Evolutionary conservation across 2,888 invertebrate species (phyloP), one percentile per base, ranked within the genome.

Genomic region (Parnassius orleans): DNA sequence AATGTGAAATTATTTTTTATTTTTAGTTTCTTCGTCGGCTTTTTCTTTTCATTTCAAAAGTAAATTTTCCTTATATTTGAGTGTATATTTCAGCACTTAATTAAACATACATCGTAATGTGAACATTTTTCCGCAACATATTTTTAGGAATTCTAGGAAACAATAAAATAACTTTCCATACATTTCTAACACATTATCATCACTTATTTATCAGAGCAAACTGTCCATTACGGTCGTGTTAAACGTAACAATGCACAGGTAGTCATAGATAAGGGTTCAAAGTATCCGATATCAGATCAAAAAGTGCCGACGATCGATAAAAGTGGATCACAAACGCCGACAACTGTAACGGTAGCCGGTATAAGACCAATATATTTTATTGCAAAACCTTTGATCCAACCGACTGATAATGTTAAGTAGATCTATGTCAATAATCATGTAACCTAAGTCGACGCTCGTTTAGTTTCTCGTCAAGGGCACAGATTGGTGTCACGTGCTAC

Each of bases 261-360:
- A 83, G 84, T 82, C 79, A 70, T 69, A 73, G 79, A 80, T 81
- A 83, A 77, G 74, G 77, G 76, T 78, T 75, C 74, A 77, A 81
- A 83, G 80, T 81, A 77, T 75, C 72, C 73, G 83, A 86, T 85
- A 84, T 77, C 72, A 71, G 76, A 80, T 85, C 78, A 84, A 84
- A 82, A 77, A 67, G 69, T 50, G 67, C 84, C 84, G 84, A 67
- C 78, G 33, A 53, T 55, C 76, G 83, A 82, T 83, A 84, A 79
- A 68, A 68, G 66, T 60, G 79, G 79, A 83, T 84, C 80, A 76
- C 69, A 83, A 77, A 74, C 58, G 68, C 84, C 83, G 85, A 75
- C 81, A 72, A 71, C 70, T 72, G 75, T 73, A 72, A 80, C 85
- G 72, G 86, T 86, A 86, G 86, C 85, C 65, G 72, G 73, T 77